These are phyloP conservation scores for Caenorhabditis doughertyi DNA, from an alignment of 2,888 invertebrate species.

Conservation along the genomic window DNA sequence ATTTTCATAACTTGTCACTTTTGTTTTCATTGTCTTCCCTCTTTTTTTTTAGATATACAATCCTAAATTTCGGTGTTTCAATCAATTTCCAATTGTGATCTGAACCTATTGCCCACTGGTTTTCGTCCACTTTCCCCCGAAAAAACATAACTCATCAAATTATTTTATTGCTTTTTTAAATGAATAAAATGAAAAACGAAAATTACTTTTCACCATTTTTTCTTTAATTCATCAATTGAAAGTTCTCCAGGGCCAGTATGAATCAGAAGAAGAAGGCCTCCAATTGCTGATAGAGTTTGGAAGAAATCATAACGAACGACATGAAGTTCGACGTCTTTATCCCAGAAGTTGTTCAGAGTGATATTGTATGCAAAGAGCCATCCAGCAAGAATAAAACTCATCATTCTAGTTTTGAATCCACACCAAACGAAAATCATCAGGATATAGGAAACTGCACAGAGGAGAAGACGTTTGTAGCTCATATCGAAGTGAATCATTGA, in stretches of 20 bases:
- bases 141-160: neutral
- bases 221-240: slow-evolving; percentile 99
- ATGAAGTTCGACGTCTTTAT: slow-evolving; percentile 94
- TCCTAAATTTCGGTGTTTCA: slow-evolving; percentile 34
- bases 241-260: slow-evolving; percentile 98
- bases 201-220: slow-evolving; percentile 89
- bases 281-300: slow-evolving; percentile 96
- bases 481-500: slow-evolving; percentile 95
- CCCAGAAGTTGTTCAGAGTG: slow-evolving; percentile 92
- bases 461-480: slow-evolving; percentile 87
- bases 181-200: slow-evolving; percentile 11
- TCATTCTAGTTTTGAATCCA: slow-evolving; percentile 96
- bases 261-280: slow-evolving; percentile 96
- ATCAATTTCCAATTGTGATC: slow-evolving; percentile 49
- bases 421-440: slow-evolving; percentile 88
- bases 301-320: slow-evolving; percentile 98
- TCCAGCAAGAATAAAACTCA: slow-evolving; percentile 93
- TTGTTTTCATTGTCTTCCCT: neutral
- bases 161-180: slow-evolving; percentile 6
- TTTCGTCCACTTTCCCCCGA: neutral
- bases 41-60: slow-evolving; percentile 21
- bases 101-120: slow-evolving; percentile 46
- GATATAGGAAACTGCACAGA: slow-evolving; percentile 33
- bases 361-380: slow-evolving; percentile 92
- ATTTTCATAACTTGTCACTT: neutral